phyloP scores from a whole-genome alignment of 2,888 invertebrate species.

The Ditylenchus weischeri region DNA sequence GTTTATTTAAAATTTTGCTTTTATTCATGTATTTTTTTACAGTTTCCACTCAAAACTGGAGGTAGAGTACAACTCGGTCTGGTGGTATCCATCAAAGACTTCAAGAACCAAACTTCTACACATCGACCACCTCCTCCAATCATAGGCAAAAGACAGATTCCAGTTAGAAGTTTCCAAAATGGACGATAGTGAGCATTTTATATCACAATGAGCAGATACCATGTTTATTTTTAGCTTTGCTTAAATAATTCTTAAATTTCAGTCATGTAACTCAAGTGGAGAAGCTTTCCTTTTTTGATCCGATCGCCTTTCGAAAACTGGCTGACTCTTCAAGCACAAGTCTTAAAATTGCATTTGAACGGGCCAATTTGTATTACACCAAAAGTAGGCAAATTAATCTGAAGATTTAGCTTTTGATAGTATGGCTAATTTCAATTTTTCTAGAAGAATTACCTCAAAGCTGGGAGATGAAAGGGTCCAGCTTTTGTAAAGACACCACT shows the following conservation, averaged over 20 bases:
- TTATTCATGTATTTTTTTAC: not conserved
- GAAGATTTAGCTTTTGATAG: not conserved
- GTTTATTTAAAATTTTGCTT: too few relatives aligned
- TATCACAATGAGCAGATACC: too few relatives aligned
- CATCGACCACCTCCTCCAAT: not conserved
- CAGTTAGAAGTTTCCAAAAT: conserved; percentile 32
- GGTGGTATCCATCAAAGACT: conserved; percentile 19
- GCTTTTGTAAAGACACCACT: too few relatives aligned
- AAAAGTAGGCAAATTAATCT: conserved; percentile 22
- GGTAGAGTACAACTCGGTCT: conserved; percentile 16
- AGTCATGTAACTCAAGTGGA: conserved; percentile 13
- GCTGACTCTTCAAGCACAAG: conserved; percentile 12
- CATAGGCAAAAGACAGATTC: conserved; percentile 21
- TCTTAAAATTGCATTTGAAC: conserved; percentile 23
- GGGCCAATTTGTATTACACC: conserved; percentile 18
- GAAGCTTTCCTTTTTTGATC: conserved; percentile 11
- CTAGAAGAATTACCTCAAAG: conserved; percentile 21
- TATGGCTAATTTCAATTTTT: not conserved
- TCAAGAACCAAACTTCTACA: not conserved
- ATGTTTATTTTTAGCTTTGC: too few relatives aligned
- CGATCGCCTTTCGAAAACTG: conserved; percentile 6
- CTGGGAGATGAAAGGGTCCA: conserved; percentile 15
- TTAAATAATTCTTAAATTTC: not conserved
- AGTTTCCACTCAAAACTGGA: conserved; percentile 7
- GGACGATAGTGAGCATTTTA: conserved; percentile 39